These are phyloP conservation scores for Drosophila seguyi DNA, from an alignment of 1,140 invertebrate species.

Conservation along the genomic window DNA sequence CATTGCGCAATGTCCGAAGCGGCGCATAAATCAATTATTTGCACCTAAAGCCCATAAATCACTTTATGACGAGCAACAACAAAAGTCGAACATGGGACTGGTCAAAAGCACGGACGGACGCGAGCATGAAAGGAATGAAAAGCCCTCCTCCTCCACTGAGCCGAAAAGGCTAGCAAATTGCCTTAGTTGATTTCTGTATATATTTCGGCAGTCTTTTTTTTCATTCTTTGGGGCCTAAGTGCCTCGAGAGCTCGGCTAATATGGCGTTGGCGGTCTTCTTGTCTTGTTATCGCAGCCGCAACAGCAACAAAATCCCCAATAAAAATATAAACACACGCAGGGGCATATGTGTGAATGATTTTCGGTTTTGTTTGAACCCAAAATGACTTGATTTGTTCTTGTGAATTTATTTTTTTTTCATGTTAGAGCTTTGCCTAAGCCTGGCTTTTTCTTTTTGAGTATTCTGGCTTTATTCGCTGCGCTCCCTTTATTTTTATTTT, in stretches of 20 bases:
- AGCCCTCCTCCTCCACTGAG: slow-evolving; percentile 25
- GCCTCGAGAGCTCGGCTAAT: slow-evolving; percentile 73
- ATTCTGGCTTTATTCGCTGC: slow-evolving; percentile 10
- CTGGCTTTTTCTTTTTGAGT: slow-evolving; percentile 6
- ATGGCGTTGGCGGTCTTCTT: slow-evolving; percentile 69
- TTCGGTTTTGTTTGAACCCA: slow-evolving; percentile 32
- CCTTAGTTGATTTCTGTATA: slow-evolving; percentile 13
- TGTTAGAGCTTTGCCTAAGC: slow-evolving; percentile 29
- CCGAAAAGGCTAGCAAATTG: slow-evolving; percentile 67
- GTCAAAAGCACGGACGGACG: slow-evolving; percentile 47
- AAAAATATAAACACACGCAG: slow-evolving; percentile 55
- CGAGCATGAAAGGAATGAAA: slow-evolving; percentile 20
- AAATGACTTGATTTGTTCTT: slow-evolving; percentile 39
- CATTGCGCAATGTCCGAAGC: slow-evolving; percentile 37
- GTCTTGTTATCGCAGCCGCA: slow-evolving; percentile 64
- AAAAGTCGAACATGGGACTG: slow-evolving; percentile 65
- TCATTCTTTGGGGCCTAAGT: slow-evolving; percentile 38
- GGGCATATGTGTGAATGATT: slow-evolving; percentile 60
- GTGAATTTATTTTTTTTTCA: background rate
- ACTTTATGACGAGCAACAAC: slow-evolving; percentile 62
- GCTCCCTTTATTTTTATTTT: slow-evolving; percentile 48
- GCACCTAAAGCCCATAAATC: slow-evolving; percentile 74
- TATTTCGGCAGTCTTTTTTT: slow-evolving; percentile 13
- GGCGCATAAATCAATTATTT: slow-evolving; percentile 78
- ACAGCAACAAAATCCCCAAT: slow-evolving; percentile 32